These are phyloP conservation scores for Ornithoptera alexandrae DNA, from an alignment of 2,888 invertebrate species.

Conservation along the genomic window DNA sequence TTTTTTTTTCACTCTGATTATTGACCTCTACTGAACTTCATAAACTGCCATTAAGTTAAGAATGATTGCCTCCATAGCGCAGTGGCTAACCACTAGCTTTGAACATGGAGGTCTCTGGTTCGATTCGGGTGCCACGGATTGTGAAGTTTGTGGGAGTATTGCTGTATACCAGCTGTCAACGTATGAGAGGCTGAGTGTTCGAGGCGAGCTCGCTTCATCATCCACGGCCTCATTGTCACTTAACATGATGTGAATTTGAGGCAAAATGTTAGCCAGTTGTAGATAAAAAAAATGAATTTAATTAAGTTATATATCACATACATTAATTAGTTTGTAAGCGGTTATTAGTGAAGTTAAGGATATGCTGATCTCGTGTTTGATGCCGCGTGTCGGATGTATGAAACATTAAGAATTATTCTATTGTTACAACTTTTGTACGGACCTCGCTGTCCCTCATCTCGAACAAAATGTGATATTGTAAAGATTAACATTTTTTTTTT, in stretches of 20 bases:
- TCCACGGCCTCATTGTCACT: too few relatives aligned
- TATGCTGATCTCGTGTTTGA: constrained; percentile 73
- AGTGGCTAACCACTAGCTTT: too few relatives aligned
- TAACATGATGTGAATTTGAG: too few relatives aligned
- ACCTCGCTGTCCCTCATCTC: constrained; percentile 75
- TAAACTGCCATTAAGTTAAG: constrained; percentile 74
- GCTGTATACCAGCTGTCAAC: too few relatives aligned
- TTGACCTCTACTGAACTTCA: constrained; percentile 55
- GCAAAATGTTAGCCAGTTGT: too few relatives aligned
- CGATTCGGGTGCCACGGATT: too few relatives aligned
- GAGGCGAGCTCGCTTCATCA: too few relatives aligned
- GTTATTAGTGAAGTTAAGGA: constrained; percentile 58
- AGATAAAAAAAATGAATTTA: constrained; percentile 38
- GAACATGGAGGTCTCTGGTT: too few relatives aligned
- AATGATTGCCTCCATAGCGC: too few relatives aligned
- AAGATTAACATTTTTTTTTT: constrained; percentile 75
- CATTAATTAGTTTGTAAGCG: constrained; percentile 60
- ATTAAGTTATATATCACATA: constrained; percentile 63
- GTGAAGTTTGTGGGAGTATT: too few relatives aligned
- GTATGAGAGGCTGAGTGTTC: too few relatives aligned
- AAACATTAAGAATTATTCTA: constrained; percentile 79
- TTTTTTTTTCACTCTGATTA: constrained; percentile 56
- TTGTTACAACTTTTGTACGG: constrained; percentile 74
- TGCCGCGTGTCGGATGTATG: constrained; percentile 70
- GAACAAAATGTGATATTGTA: constrained; percentile 78